These are phyloP conservation scores for Cylloceria caligata DNA, from an alignment of 2,888 invertebrate species.

Conservation along the genomic window DNA sequence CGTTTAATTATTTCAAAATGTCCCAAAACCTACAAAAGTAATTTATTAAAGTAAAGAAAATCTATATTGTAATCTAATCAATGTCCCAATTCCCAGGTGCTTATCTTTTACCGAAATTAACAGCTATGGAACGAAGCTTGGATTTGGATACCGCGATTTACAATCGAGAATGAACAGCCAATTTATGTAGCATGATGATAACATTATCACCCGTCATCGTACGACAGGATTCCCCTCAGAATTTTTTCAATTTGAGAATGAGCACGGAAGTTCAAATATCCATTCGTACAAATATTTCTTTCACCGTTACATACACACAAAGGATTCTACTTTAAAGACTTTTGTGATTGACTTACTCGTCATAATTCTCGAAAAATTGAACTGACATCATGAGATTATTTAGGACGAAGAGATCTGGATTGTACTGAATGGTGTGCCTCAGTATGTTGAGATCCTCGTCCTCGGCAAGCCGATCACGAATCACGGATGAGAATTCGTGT, in stretches of 20 bases:
- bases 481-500: constrained; percentile 49
- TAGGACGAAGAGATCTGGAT: constrained; percentile 90
- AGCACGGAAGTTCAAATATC: neutral
- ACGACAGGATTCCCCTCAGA: too few species aligned
- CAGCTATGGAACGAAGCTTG: too few species aligned
- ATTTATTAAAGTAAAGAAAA: too few species aligned
- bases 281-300: too few species aligned
- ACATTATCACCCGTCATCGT: neutral
- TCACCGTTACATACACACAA: neutral
- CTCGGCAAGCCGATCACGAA: constrained; percentile 77
- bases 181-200: too few species aligned
- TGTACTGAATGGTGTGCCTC: constrained; percentile 87
- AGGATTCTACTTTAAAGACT: neutral
- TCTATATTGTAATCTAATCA: too few species aligned
- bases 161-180: neutral
- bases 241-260: too few species aligned
- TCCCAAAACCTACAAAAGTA: too few species aligned
- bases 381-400: constrained; percentile 91
- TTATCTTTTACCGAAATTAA: too few species aligned
- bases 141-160: too few species aligned
- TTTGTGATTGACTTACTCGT: constrained; percentile 87
- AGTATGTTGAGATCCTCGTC: constrained; percentile 86
- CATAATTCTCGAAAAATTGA: constrained; percentile 92
- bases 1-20: too few species aligned
- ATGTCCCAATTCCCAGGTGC: too few species aligned